Percentiles rank a stretch among this genome's conserved stretches.
These are phyloP conservation scores for Cheilosia impressa DNA, from an alignment of 2,888 invertebrate genomes.

Conservation along the genomic window DNA sequence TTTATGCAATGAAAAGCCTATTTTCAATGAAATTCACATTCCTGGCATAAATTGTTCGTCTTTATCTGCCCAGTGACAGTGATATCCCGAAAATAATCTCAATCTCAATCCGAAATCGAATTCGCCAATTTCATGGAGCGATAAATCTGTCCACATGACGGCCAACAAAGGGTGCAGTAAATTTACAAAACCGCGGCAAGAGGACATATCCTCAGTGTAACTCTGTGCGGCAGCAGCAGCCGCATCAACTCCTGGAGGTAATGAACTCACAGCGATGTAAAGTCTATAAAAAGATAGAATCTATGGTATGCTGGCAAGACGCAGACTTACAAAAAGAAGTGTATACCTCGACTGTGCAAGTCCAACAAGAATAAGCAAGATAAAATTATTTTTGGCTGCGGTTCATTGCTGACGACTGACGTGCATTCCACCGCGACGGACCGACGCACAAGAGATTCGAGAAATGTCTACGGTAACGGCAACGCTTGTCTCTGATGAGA, in stretches of 20 bases:
- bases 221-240: conserved; percentile 51
- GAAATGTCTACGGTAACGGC: conserved; percentile 56
- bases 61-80: conserved; percentile 76
- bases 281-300: conserved; percentile 75
- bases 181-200: conserved; percentile 44
- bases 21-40: conserved; percentile 28
- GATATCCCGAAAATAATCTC: conserved; percentile 24
- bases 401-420: conserved; percentile 74
- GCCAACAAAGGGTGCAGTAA: conserved; percentile 12
- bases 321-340: conserved; percentile 65
- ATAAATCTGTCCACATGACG: conserved; percentile 67
- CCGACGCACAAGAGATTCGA: conserved; percentile 40
- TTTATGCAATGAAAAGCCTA: conserved; percentile 42
- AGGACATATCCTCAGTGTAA: conserved; percentile 37
- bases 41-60: conserved; percentile 39
- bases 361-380: conserved; percentile 35
- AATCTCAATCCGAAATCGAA: conserved; percentile 49
- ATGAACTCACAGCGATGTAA: conserved; percentile 70
- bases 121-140: conserved; percentile 53
- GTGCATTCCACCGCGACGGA: conserved; percentile 58
- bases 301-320: conserved; percentile 66
- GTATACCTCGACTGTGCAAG: conserved; percentile 31
- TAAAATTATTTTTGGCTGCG: conserved; percentile 73
- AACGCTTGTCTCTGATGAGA: conserved; percentile 16
- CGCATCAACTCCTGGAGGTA: conserved; percentile 73